Evolutionary conservation across 2,113 vertebrate genomes (phyloP).

Genomic region (Sylvietta virens): DNA sequence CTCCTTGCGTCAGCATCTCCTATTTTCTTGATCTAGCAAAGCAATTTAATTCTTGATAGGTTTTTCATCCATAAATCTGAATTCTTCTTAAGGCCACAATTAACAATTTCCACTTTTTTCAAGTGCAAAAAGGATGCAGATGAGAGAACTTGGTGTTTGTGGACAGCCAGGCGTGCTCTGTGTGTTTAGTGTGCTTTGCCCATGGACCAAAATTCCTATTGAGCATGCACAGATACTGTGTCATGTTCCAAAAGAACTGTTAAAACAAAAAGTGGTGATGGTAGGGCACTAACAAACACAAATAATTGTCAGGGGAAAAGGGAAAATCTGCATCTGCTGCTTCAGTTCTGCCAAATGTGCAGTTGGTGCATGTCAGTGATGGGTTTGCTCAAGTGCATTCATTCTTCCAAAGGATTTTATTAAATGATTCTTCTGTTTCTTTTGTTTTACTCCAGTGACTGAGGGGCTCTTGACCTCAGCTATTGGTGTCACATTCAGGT

Average conservation of each 20-base stretch:
- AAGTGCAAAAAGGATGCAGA: not conserved
- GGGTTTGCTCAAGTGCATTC: not conserved
- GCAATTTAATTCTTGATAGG: not conserved
- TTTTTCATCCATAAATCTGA: not conserved
- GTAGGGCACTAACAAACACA: not conserved
- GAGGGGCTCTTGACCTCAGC: not conserved
- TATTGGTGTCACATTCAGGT: not conserved
- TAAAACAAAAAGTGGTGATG: not conserved
- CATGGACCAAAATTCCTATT: not conserved
- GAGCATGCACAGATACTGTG: not conserved
- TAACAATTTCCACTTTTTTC: not conserved
- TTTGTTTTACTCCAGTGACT: not conserved
- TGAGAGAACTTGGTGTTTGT: not conserved
- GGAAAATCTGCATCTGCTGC: not conserved
- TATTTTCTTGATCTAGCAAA: not conserved
- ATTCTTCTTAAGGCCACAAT: not conserved
- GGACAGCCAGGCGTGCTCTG: not conserved
- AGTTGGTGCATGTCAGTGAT: not conserved
- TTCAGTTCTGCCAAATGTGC: not conserved
- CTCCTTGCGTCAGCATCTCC: not conserved
- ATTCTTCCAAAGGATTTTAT: not conserved
- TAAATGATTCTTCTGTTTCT: not conserved
- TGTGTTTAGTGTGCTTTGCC: not conserved
- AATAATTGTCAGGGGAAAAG: not conserved
- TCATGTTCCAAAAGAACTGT: not conserved